Evolutionary conservation across 1,140 invertebrate genomes (phyloP).

Genomic region (Lucilia cuprina): DNA sequence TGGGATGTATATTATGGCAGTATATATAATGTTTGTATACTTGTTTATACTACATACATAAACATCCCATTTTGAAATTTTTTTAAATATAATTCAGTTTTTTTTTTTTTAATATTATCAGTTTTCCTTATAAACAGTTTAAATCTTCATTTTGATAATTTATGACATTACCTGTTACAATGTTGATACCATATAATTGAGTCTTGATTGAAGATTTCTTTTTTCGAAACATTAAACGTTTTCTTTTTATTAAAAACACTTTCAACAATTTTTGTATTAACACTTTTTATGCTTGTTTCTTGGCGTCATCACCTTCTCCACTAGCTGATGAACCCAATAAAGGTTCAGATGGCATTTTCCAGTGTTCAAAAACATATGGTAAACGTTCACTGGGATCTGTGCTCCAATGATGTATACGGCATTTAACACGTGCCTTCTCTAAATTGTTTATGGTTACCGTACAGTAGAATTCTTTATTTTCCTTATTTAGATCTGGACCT

Average conservation of each 20-base stretch:
- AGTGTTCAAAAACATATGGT: conserved; percentile 66
- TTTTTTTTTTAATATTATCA: too few relatives aligned
- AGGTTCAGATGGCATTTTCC: conserved; percentile 66
- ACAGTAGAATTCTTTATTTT: conserved; percentile 83
- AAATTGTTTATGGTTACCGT: conserved; percentile 79
- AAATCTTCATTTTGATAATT: too few relatives aligned
- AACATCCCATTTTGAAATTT: too few relatives aligned
- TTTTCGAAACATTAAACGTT: not conserved
- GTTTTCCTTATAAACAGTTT: too few relatives aligned
- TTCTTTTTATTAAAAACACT: not conserved
- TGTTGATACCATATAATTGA: too few relatives aligned
- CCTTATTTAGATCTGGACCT: conserved; percentile 78
- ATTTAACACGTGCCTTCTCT: conserved; percentile 74
- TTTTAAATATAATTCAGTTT: too few relatives aligned
- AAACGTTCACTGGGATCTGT: conserved; percentile 66
- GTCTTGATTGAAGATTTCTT: too few relatives aligned
- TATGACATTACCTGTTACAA: too few relatives aligned
- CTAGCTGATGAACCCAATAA: conserved; percentile 49
- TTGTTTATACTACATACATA: too few relatives aligned
- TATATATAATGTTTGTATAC: too few relatives aligned
- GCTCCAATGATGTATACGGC: conserved; percentile 75
- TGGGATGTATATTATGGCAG: too few relatives aligned
- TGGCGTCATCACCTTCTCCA: not conserved
- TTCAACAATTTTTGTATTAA: not conserved
- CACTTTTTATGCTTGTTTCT: not conserved